Conservation (phyloP, 2,888 invertebrate species). For the Antheraea assamensis region DNA sequence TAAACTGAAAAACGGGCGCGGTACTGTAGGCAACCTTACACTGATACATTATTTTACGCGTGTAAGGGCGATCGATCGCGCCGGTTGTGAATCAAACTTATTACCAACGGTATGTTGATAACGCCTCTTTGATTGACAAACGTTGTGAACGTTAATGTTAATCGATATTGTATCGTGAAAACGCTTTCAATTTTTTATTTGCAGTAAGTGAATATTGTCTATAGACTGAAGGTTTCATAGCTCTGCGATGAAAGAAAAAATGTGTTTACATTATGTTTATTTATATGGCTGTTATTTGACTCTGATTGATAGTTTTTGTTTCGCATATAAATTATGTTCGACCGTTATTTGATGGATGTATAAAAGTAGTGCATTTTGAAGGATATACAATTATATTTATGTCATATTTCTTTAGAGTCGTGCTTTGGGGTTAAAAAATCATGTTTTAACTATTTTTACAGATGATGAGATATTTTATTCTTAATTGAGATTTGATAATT, state of each 20-base stretch:
- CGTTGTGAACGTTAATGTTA: neutral
- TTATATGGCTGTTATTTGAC: neutral
- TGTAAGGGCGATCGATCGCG: neutral
- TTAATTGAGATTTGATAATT: no score
- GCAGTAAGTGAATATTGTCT: neutral
- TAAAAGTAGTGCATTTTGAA: neutral
- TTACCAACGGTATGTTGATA: neutral
- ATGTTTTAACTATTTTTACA: no score
- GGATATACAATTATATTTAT: neutral
- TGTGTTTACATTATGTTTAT: neutral
- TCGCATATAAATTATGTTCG: neutral
- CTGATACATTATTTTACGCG: neutral
- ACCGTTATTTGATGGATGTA: neutral
- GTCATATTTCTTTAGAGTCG: neutral
- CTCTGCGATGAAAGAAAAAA: neutral
- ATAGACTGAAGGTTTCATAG: neutral
- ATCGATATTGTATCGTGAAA: neutral
- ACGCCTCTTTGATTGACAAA: neutral
- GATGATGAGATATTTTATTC: no score
- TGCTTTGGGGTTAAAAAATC: neutral
- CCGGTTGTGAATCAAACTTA: neutral
- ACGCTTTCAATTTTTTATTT: neutral
- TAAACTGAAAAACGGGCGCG: no score
- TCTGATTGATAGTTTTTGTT: neutral
- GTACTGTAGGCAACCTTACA: no score